Evolutionary conservation across 2,888 invertebrate species (phyloP).

Genomic region (Candidula unifasciata): DNA sequence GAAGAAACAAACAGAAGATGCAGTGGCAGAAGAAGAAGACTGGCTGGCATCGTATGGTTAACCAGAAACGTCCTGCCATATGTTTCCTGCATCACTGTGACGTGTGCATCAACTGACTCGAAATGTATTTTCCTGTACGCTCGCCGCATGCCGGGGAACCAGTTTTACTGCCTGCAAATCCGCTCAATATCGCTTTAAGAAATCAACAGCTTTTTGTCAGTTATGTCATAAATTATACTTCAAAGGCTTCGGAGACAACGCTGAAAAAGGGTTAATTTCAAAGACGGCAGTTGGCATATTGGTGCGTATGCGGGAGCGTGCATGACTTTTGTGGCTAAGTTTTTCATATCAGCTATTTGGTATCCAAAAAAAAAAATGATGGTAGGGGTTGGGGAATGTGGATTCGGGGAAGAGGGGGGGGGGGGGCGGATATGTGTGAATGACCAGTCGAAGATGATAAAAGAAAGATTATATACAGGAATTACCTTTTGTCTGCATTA

Average conservation of each 20-base stretch:
- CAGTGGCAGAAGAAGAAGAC: neutral
- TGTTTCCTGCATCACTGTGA: conserved; percentile 29
- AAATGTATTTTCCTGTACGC: neutral
- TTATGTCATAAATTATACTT: conserved; percentile 30
- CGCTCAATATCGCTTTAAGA: conserved; percentile 20
- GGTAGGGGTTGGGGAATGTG: no score
- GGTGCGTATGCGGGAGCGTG: no score
- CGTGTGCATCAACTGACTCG: neutral
- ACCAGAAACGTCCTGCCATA: neutral
- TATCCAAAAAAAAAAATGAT: no score
- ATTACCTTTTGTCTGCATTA: no score
- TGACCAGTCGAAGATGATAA: no score
- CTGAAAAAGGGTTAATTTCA: neutral
- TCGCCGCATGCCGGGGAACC: neutral
- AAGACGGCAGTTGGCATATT: neutral
- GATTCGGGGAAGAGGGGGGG: no score
- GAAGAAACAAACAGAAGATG: neutral
- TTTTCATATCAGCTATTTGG: no score
- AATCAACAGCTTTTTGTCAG: conserved; percentile 17
- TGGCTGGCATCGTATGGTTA: neutral
- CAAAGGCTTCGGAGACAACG: conserved; percentile 1
- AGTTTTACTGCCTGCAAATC: conserved; percentile 11
- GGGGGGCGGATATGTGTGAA: no score
- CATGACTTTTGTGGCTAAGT: no score
- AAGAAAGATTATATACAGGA: no score